These are phyloP conservation scores for Rotaria magnacalcarata DNA, from an alignment of 2,888 invertebrate genomes.

Conservation along the genomic window DNA sequence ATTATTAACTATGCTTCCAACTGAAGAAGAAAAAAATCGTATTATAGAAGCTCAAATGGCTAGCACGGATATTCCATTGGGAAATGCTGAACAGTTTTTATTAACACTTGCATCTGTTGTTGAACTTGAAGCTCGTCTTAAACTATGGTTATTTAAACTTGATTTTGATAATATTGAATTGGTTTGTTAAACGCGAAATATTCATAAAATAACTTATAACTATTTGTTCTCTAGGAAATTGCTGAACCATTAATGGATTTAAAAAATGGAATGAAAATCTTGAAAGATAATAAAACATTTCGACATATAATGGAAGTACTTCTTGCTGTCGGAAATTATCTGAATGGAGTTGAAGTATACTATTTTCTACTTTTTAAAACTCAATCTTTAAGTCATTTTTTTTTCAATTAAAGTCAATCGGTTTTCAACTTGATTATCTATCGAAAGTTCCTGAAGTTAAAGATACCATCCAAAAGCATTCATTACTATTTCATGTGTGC, in stretches of 20 bases:
- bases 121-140: slow-evolving; percentile 83
- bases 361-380: neutral
- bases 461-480: slow-evolving; percentile 97
- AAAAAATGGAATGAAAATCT: slow-evolving; percentile 86
- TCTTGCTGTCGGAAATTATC: slow-evolving; percentile 87
- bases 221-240: slow-evolving; percentile 71
- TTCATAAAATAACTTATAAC: neutral
- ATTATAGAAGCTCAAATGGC: slow-evolving; percentile 90
- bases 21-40: slow-evolving; percentile 88
- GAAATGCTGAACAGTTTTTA: slow-evolving; percentile 97
- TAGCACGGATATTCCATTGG: slow-evolving; percentile 81
- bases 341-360: slow-evolving; percentile 74
- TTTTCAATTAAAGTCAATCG: slow-evolving; percentile 69
- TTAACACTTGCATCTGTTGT: slow-evolving; percentile 89
- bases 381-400: too few relatives aligned
- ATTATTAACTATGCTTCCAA: slow-evolving; percentile 87
- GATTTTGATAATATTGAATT: slow-evolving; percentile 93
- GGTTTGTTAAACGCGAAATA: slow-evolving; percentile 62
- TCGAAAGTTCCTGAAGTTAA: slow-evolving; percentile 94
- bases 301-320: slow-evolving; percentile 85
- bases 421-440: slow-evolving; percentile 93
- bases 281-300: slow-evolving; percentile 86
- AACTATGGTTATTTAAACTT: slow-evolving; percentile 94
- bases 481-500: slow-evolving; percentile 89
- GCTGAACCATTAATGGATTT: slow-evolving; percentile 97